Base-by-base conservation (phyloP, 2,113 vertebrate genomes). In the Oceanodroma tethys region DNA sequence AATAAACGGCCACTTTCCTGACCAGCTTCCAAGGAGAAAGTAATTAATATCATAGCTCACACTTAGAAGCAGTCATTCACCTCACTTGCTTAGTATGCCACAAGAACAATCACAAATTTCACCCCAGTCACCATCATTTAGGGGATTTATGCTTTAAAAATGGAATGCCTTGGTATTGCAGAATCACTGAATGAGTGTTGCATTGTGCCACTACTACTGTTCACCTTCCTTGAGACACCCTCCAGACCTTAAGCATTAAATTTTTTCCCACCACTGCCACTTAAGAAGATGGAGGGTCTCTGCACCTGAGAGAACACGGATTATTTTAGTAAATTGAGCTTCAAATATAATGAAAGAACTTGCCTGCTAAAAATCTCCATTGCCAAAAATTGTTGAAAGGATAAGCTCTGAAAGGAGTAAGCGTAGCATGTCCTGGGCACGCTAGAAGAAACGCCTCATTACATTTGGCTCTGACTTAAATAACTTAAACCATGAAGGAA, bases 211-310 rank as follows among this genome's bases (percentile, higher is more conserved):
- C 72, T 34, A 10, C 42, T 90, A 63, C 73, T 63, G 34, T 66
- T 86, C 89, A 90, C 71, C 29, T 91, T 72, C 91, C 55, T n/a
- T 74, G 50, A 87, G 48, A 83, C 56, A 50, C 36, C 42, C 38
- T 92, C 93, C 83, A 89, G 62, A 76, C 93, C 68, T 81, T 75
- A 85, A 95, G 71, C 48, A 56, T 79, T 68, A 15, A 87, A 72
- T 66, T 84, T 88, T 95, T 95, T 84, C 56, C 63, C 62, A 86
- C 63, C 72, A 66, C 86, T 88, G 82, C 88, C 91, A 96, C 50
- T 82, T 88, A 75, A 86, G 52, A 86, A 73, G 43, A 43, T 18
- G 50, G 60, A 95, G 82, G 43, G 52, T 81, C 45, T 89, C 81
- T 63, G 32, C 63, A 92, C 67, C 71, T 65, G 53, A 88, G 79